phyloP scores from a whole-genome alignment of 2,113 vertebrate genomes.

The Vulpes ferrilata region DNA sequence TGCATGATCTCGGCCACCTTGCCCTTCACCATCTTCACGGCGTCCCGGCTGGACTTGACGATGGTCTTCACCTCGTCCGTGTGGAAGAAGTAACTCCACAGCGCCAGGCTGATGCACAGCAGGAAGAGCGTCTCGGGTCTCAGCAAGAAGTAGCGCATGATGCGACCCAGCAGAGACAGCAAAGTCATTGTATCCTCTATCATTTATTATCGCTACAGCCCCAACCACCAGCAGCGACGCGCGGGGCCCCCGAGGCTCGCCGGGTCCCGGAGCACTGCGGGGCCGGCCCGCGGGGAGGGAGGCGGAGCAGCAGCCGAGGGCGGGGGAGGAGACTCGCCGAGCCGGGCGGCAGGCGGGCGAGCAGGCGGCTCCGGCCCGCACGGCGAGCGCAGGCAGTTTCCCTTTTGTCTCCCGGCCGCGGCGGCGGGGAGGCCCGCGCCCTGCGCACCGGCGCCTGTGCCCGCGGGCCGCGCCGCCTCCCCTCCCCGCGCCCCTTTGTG shows the following conservation, averaged over 20 bases:
- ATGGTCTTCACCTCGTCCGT: conserved; percentile 99
- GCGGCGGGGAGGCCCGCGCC: conserved; percentile 58
- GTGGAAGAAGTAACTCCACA: conserved; percentile 99
- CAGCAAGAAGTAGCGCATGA: conserved; percentile 99
- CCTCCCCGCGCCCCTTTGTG: conserved; percentile 70
- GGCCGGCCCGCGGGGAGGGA: neutral
- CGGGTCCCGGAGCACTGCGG: conserved; percentile 58
- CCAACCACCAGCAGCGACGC: conserved; percentile 81
- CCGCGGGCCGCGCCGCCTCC: conserved; percentile 57
- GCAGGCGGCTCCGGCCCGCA: conserved; percentile 6
- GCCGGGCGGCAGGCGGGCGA: neutral
- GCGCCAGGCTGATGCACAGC: conserved; percentile 97
- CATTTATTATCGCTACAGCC: conserved; percentile 91
- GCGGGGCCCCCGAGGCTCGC: conserved; percentile 64
- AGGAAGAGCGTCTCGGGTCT: conserved; percentile 98
- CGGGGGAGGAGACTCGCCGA: neutral
- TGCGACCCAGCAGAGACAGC: conserved; percentile 98
- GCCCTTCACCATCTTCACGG: conserved; percentile 99
- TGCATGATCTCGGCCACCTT: conserved; percentile 99
- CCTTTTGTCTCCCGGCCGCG: conserved; percentile 73
- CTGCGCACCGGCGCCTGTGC: neutral
- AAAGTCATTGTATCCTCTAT: conserved; percentile 99
- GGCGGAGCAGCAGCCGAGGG: neutral
- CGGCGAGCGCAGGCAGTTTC: conserved; percentile 13
- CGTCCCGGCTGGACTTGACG: conserved; percentile 98